Percentiles rank a stretch among this genome's conserved stretches.
Conservation (phyloP, 2,113 vertebrate species). For the Myanophis thanlyinensis region DNA sequence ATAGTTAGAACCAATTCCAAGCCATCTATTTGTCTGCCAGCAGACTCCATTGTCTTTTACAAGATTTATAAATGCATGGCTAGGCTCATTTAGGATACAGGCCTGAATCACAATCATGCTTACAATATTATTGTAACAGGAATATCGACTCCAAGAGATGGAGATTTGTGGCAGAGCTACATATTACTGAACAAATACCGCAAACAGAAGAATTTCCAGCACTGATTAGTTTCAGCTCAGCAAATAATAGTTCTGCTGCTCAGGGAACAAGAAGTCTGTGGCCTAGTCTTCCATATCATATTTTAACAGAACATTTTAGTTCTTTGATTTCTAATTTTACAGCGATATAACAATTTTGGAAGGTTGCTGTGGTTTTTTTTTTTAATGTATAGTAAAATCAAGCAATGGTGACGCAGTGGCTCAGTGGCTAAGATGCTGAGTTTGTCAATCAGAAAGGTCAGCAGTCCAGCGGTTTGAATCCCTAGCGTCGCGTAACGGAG, state of each 20-base stretch:
- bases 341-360: not conserved
- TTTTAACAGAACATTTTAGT: not conserved
- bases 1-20: not conserved
- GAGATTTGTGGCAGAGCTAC: not conserved
- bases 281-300: not conserved
- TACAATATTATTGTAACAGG: not conserved
- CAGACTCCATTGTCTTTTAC: not conserved
- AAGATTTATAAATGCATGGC: not conserved
- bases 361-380: not conserved
- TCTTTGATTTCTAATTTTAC: slow-evolving; percentile 16
- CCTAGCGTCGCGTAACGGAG: no score
- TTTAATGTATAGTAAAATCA: not conserved
- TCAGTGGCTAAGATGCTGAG: no score
- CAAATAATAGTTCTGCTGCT: not conserved
- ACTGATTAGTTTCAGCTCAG: slow-evolving; percentile 6
- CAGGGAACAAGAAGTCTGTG: not conserved
- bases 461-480: no score
- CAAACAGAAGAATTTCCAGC: not conserved
- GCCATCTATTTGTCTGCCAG: not conserved
- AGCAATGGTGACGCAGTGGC: no score
- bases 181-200: not conserved
- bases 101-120: not conserved
- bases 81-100: not conserved
- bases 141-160: not conserved
- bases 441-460: no score